Evolutionary conservation across 2,797 vertebrate genomes (phyloP), one percentile per base, ranked within the genome.

Genomic region (Delichon dasypus): DNA sequence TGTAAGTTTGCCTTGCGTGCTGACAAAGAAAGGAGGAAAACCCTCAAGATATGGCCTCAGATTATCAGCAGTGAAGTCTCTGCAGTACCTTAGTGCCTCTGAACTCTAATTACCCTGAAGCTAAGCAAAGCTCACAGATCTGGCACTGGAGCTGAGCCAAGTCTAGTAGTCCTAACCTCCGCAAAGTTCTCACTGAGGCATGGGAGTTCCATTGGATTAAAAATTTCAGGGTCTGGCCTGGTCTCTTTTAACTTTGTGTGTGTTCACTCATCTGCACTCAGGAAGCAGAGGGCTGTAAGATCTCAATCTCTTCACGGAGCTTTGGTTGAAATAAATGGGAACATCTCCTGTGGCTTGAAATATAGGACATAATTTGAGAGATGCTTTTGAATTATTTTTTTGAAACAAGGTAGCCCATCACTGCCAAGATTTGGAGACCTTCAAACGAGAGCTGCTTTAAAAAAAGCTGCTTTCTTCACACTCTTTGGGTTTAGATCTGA

Each of bases 21-120:
- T 55, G 75, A 83, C 47, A 75, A 71, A 83, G 22, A 64, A 78
- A 58, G 29, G 14, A 57, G 62, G 20, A 80, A 93, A 89, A 77
- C n/a, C 72, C 77, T 89, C 65, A 55, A 94, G 92, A 80, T 45
- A 36, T 11, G 42, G 74, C 80, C 74, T 82, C 4, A 0, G 85
- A 76, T 88, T 90, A 84, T 75, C 19, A 2, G 70, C 64, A 84
- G 80, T 40, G 83, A 85, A 90, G 62, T 45, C 40, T 88, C 76
- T 64, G 62, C 65, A 45, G 22, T 81, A 20, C 55, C 27, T 89
- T 40, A 22, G n/a, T 60, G 67, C 55, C 36, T 91, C 91, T 95
- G 94, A 96, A 95, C 80, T 85, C 53, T 73, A 85, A 87, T 45
- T 90, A 64, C 60, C 86, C 88, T 32, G 68, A 90, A 93, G 77